Base-by-base conservation (phyloP, 2,113 vertebrate genomes). In the Scomber scombrus region DNA sequence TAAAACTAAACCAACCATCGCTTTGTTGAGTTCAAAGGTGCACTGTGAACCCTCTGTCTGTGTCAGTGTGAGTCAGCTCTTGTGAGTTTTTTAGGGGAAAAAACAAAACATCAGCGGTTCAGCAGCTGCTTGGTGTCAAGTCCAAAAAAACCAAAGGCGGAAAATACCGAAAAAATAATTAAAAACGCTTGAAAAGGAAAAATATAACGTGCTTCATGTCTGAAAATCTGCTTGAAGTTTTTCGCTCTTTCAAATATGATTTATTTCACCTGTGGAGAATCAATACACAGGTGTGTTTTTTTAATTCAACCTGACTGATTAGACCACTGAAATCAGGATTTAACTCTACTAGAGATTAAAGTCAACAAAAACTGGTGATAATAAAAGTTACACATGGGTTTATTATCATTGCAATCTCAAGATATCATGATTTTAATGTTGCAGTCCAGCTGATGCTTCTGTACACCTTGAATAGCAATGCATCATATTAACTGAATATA, bases 1-100 rank as follows among this genome's bases (percentile, higher is more conserved):
- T 74, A 68, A 82, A 80, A 16, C 52, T 16, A 6, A 55, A 80
- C 72, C 47, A 80, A 76, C 57, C 84, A 78, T 81, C 76, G 74
- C 70, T 63, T 72, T 16, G 13, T 16, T 58, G 2, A 34, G 67
- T 64, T 81, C 34, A 82, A 72, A 78, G 72, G 29, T 8, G 49
- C 52, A 9, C 51, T 34, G 18, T 82, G 70, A 50, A 47, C 62
- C 1, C 8, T 52, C 15, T 11, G 21, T 26, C 11, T 26, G 12
- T 11, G 31, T 34, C 47, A 47, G 63, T 19, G 13, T 73, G 78
- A 78, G 68, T 80, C 81, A 86, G 29, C 9, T 31, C n/a, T 23
- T 31, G 50, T 18, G 45, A 57, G 50, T 8, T 49, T 64, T 6
- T 23, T 23, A 23, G 23, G 23, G 46, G 34, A 13, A 26, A 19